Base-by-base conservation (phyloP, 2,888 invertebrate species). In the Cremastobaeus sp. region DNA sequence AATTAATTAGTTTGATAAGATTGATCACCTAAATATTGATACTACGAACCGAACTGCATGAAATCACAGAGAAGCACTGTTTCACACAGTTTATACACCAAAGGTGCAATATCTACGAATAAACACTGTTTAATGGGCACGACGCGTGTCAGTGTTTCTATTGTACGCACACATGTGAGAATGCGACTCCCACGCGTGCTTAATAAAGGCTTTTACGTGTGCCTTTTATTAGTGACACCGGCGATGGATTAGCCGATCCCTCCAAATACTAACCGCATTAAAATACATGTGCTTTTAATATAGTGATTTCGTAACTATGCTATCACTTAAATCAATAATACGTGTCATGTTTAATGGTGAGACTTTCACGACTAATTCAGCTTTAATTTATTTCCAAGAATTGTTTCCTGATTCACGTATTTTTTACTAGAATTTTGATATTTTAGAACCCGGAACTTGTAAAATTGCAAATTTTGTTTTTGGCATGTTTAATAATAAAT, bases 41-140 rank as follows among this genome's bases (percentile, higher is more conserved):
- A 34, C 52, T 45, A 39, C 14, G 25, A 52, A 12, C n/a, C 25
- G 45, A 32, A 52, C 12, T 8, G 43, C 48, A 45, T 41, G 71
- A 50, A 71, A 72, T 65, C 71, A 65, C 54, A 43, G 64, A 52
- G 15, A 9, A 54, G 48, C 55, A 54, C 21, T 62, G 57, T 68
- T 73, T 68, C 73, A 62, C 68, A 73, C 55, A 62, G 65, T 65
- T 52, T 50, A 48, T 64, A 50, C 18, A 45, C 62, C 62, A 73
- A 68, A 76, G 69, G 72, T 65, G 65, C 55, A 60, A 71, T 72
- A 76, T 74, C 77, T 74, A 52, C 57, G 76, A 34, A 74, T 76
- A 78, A 78, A 77, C 76, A 78, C 72, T 74, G 72, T 68, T 77
- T 78, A 78, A 78, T 78, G 74, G 76, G 62, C 69, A 62, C 50